These are phyloP conservation scores for Eristalis arbustorum DNA, from an alignment of 2,888 invertebrate species.

Conservation along the genomic window DNA sequence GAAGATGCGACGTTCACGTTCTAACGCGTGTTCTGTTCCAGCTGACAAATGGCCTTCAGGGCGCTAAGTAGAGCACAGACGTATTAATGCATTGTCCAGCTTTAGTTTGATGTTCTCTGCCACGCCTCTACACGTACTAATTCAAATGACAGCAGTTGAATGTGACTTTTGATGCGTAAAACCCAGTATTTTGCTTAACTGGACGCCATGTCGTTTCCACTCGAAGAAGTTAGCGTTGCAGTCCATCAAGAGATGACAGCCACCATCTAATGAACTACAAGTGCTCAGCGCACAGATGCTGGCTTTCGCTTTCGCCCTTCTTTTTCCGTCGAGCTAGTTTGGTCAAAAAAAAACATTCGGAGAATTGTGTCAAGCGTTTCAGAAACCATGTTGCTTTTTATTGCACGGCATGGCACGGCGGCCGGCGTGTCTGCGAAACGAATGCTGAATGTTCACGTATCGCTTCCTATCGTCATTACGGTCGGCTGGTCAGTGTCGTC, in stretches of 20 bases:
- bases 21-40: neutral
- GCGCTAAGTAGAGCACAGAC: neutral
- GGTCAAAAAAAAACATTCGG: neutral
- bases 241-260: neutral
- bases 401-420: neutral
- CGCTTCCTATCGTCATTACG: conserved; percentile 22
- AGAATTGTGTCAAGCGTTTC: neutral
- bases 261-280: neutral
- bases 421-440: neutral
- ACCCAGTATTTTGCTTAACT: neutral
- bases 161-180: neutral
- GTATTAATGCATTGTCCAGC: neutral
- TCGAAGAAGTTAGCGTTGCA: neutral
- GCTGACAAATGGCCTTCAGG: neutral
- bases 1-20: neutral
- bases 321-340: neutral
- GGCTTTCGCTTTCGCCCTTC: neutral
- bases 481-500: conserved; percentile 14
- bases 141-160: neutral
- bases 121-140: neutral
- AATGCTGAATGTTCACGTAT: conserved; percentile 7
- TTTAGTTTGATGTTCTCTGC: neutral
- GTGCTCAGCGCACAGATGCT: neutral
- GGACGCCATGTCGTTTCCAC: neutral
- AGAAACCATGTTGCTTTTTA: neutral